Evolutionary conservation across 30 jellyfish, hydroid and myxozoan species (phyloP).

Genomic region (Haliclystus octoradiatus): DNA sequence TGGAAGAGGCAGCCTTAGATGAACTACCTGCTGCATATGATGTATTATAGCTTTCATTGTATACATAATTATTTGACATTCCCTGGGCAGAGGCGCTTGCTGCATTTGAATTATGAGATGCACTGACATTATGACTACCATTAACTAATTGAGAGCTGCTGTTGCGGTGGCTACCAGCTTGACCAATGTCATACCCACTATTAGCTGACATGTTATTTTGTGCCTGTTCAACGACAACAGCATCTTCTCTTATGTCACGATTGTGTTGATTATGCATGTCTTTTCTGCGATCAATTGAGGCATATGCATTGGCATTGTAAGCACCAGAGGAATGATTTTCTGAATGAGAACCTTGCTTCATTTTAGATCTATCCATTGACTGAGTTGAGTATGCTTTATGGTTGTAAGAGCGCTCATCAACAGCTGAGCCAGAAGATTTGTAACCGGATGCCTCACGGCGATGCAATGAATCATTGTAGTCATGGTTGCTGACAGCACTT

Average conservation of each 20-base stretch:
- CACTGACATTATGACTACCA: background rate
- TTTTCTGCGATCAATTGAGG: background rate
- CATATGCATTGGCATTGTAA: slow-evolving; percentile 1
- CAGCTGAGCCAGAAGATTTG: background rate
- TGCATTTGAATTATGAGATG: background rate
- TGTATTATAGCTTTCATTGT: background rate
- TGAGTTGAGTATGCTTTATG: background rate
- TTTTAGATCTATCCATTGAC: background rate
- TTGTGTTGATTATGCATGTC: background rate
- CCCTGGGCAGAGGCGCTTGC: background rate
- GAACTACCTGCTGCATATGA: background rate
- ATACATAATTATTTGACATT: background rate
- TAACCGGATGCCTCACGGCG: slow-evolving; percentile 1
- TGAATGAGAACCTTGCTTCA: background rate
- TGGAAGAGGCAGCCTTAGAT: background rate
- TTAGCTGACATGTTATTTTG: background rate
- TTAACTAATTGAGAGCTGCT: background rate
- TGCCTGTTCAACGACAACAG: background rate
- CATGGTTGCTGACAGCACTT: background rate
- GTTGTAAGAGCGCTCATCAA: background rate
- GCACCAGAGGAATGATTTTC: no score
- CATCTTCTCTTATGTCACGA: background rate
- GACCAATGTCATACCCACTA: background rate
- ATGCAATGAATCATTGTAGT: background rate
- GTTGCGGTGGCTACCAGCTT: background rate